A percentile compares a stretch with the other conserved stretches of the same genome.
These are phyloP conservation scores for Isotomurus palustris DNA, from an alignment of 2,888 invertebrate species.

Conservation along the genomic window DNA sequence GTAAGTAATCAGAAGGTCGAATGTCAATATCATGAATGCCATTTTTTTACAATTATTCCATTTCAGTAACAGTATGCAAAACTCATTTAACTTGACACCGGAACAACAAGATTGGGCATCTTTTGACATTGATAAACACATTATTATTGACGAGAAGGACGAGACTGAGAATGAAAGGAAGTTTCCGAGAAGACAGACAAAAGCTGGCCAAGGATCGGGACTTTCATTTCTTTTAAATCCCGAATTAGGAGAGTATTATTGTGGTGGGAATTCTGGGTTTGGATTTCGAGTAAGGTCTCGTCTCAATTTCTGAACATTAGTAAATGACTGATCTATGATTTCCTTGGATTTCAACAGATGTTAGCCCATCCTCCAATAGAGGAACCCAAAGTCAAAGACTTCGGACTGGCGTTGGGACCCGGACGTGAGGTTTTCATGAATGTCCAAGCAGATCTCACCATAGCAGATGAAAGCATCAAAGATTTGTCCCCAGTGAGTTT, in stretches of 20 bases:
- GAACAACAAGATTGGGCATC: too few relatives aligned
- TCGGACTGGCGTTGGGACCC: not conserved
- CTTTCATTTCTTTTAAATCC: conserved; percentile 1
- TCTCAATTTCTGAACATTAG: not conserved
- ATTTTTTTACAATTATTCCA: too few relatives aligned
- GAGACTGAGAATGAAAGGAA: not conserved
- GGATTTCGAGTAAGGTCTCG: conserved; percentile 1
- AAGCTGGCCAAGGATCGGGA: not conserved
- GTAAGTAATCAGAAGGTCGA: too few relatives aligned
- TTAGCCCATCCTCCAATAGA: not conserved
- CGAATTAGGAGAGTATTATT: conserved; percentile 3
- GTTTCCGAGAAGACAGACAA: not conserved
- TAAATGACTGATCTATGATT: not conserved
- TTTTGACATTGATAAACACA: too few relatives aligned
- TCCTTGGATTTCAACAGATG: not conserved
- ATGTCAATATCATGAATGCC: too few relatives aligned
- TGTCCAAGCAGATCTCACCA: not conserved
- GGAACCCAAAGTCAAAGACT: not conserved
- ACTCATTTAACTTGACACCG: too few relatives aligned
- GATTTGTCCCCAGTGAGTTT: too few relatives aligned
- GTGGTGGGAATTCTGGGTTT: not conserved
- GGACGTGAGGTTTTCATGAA: not conserved
- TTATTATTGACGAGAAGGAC: not conserved
- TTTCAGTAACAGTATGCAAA: too few relatives aligned
- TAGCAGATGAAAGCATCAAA: not conserved